Conservation (phyloP, 1,140 invertebrate genomes). For the Oreohelix idahoensis region DNA sequence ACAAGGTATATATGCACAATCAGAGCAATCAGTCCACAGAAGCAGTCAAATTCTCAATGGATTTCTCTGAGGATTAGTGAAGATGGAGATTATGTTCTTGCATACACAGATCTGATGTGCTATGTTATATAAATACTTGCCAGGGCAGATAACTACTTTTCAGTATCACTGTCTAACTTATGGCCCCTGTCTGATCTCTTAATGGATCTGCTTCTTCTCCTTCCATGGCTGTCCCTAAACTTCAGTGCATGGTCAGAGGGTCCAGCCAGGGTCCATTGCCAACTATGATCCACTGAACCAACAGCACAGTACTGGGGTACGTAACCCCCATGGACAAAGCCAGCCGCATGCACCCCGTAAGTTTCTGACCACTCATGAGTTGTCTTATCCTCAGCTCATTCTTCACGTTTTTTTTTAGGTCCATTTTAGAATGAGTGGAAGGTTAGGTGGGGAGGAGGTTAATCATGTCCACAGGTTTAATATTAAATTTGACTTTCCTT, state of each 20-base stretch:
- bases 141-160: not conserved
- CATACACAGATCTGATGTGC: too few species aligned
- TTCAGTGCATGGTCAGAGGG: slow-evolving; percentile 34
- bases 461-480: too few species aligned
- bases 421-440: too few species aligned
- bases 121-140: too few species aligned
- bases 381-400: not conserved
- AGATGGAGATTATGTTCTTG: too few species aligned
- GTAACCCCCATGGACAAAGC: slow-evolving; percentile 39
- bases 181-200: not conserved
- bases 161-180: not conserved
- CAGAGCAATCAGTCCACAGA: too few species aligned
- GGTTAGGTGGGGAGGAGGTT: too few species aligned
- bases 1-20: too few species aligned
- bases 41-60: too few species aligned
- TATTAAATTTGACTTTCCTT: too few species aligned
- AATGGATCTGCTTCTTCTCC: slow-evolving; percentile 7
- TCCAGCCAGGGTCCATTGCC: slow-evolving; percentile 89
- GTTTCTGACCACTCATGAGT: slow-evolving; percentile 15
- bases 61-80: too few species aligned
- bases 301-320: slow-evolving; percentile 84
- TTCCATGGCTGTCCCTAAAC: not conserved
- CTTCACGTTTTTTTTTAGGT: not conserved
- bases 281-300: slow-evolving; percentile 97
- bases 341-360: slow-evolving; percentile 38